Evolutionary conservation across 2,888 invertebrate genomes (phyloP), one percentile per base, ranked within the genome.

Genomic region (Cosmia pyralina): DNA sequence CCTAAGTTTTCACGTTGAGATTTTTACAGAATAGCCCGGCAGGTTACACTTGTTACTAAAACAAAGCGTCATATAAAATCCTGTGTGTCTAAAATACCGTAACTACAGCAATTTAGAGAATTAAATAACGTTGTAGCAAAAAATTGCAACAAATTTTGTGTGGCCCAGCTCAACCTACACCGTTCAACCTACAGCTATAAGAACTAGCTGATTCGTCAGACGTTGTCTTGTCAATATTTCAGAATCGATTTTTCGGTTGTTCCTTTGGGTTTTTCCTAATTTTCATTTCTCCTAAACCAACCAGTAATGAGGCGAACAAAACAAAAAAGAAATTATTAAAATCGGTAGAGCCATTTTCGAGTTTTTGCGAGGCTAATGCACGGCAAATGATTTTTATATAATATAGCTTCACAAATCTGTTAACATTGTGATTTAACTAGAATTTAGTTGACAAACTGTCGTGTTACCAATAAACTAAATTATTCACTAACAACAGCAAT

Each of bases 381-480:
- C 28, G 3, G 28, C 28, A 28, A 28, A 2, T 28, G 28, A 28
- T 28, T 28, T 28, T 28, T 28, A 28, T 28, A 28, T 28, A 3
- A 28, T 1, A 28, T 28, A 28, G 28, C 28, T 28, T 28, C 28
- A 63, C 22, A 58, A 68, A 68, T 72, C 48, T 60, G 55, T 64
- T 38, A 59, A 38, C 58, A 60, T 34, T 60, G 13, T 70, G 60
- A 53, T 58, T 68, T 44, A 52, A 76, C 28, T 22, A 44, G 22
- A 41, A 64, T 60, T 81, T 62, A 62, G 38, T 41, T 52, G 46
- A 59, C 34, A 81, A 34, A 60, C 15, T 55, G 17, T 63, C 22
- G 22, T 48, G 57, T 80, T 58, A 53, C n/a, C 44, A 57, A 59
- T 57, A 48, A 74, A 80, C 59, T 60, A 65, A 75, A 79, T 81